Evolutionary conservation across 1,140 invertebrate species (phyloP).

Genomic region (Drosophila ficusphila): DNA sequence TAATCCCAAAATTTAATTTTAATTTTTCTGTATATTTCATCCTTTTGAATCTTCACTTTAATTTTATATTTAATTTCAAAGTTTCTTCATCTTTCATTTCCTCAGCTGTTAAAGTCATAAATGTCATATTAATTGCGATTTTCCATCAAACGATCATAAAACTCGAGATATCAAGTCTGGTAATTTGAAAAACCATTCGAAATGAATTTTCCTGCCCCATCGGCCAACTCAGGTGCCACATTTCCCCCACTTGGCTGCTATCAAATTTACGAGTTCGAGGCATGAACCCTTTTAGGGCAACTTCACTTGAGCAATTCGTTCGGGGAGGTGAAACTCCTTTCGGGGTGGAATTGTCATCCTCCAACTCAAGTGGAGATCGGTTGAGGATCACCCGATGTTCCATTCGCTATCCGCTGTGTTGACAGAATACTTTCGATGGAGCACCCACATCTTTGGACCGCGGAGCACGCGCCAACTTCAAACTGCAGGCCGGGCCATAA

Average conservation of each 20-base stretch:
- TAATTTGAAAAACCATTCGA: slow-evolving; percentile 55
- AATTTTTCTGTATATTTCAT: too few species aligned
- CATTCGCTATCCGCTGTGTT: slow-evolving; percentile 42
- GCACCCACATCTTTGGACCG: too few species aligned
- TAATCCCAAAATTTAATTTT: background rate
- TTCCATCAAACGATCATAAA: slow-evolving; percentile 72
- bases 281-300: slow-evolving; percentile 66
- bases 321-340: slow-evolving; percentile 38
- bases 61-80: slow-evolving; percentile 5
- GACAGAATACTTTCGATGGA: slow-evolving; percentile 65
- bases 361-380: slow-evolving; percentile 58
- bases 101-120: slow-evolving; percentile 31
- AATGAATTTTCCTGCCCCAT: slow-evolving; percentile 56
- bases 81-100: background rate
- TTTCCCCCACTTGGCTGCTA: slow-evolving; percentile 65
- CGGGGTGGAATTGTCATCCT: slow-evolving; percentile 24
- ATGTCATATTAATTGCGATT: slow-evolving; percentile 61
- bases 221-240: slow-evolving; percentile 39
- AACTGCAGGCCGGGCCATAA: slow-evolving; percentile 71
- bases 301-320: slow-evolving; percentile 21
- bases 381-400: slow-evolving; percentile 6
- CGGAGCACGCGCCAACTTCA: slow-evolving; percentile 67
- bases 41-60: too few species aligned
- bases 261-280: slow-evolving; percentile 71
- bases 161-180: slow-evolving; percentile 58